Evolutionary conservation across 2,113 vertebrate genomes (phyloP).

Genomic region (Indri indri): DNA sequence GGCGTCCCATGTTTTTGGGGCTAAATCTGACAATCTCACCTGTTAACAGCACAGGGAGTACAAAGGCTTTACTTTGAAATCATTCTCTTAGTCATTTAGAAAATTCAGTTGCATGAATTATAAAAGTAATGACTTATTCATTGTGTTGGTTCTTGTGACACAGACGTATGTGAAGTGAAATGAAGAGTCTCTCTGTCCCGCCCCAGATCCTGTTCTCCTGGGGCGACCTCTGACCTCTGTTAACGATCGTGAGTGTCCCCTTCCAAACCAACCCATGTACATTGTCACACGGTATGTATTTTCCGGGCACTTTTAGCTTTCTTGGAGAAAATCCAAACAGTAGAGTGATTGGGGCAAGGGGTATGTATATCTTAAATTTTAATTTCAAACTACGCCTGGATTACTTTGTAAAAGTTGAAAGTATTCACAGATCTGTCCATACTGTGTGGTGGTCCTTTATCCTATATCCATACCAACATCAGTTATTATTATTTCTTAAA

Average conservation of each 20-base stretch:
- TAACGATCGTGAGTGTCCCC: accelerated
- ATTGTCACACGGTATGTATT: accelerated
- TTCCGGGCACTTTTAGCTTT: background rate
- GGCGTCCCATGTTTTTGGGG: background rate
- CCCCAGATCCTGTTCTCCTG: background rate
- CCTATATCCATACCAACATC: background rate
- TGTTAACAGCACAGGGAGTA: accelerated
- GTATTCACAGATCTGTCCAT: background rate
- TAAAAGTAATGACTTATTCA: background rate
- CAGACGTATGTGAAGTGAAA: background rate
- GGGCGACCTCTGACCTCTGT: background rate
- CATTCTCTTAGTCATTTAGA: background rate
- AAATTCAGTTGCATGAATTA: background rate
- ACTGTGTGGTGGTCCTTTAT: background rate
- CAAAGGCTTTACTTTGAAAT: background rate
- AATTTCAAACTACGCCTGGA: background rate
- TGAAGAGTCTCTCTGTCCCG: accelerated
- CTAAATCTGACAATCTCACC: background rate
- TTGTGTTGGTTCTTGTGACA: background rate
- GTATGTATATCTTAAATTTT: background rate
- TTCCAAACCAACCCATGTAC: accelerated
- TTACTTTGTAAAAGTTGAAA: background rate
- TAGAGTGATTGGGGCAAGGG: background rate
- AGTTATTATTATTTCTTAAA: background rate
- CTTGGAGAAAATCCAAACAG: background rate